Conservation (phyloP, 2,113 vertebrate genomes). For the Oostethus manadensis region DNA sequence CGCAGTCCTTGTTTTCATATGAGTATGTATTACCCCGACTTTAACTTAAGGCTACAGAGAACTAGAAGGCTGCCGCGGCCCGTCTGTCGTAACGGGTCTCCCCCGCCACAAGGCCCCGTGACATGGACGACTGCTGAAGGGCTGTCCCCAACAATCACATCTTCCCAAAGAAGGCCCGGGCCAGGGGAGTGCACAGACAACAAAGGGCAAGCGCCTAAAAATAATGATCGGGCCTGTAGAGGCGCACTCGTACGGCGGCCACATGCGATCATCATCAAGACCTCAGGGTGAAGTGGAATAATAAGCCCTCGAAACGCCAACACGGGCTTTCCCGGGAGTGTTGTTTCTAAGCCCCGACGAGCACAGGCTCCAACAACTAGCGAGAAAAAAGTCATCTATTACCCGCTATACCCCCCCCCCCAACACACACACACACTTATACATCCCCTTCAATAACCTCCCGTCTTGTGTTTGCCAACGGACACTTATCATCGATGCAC, state of each 20-base stretch:
- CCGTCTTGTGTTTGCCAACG: slow-evolving; percentile 56
- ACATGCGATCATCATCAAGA: slow-evolving; percentile 33
- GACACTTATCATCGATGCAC: slow-evolving; percentile 67
- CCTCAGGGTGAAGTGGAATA: slow-evolving; percentile 4
- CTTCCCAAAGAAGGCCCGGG: slow-evolving; percentile 35
- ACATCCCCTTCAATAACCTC: slow-evolving; percentile 31
- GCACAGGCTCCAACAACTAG: slow-evolving; percentile 20
- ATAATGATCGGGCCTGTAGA: slow-evolving; percentile 52
- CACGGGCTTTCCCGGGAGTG: neutral
- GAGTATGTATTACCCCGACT: too few species aligned
- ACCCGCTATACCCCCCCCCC: slow-evolving; percentile 6
- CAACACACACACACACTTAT: neutral
- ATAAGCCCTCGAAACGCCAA: neutral
- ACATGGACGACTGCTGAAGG: slow-evolving; percentile 67
- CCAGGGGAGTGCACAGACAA: slow-evolving; percentile 48
- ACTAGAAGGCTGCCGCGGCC: slow-evolving; percentile 16
- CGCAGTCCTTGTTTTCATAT: too few species aligned
- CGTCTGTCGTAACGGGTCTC: slow-evolving; percentile 8
- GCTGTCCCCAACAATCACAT: slow-evolving; percentile 63
- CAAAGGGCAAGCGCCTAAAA: slow-evolving; percentile 60
- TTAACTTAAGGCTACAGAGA: slow-evolving; percentile 19
- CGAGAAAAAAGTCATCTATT: slow-evolving; percentile 6
- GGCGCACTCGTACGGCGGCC: slow-evolving; percentile 21
- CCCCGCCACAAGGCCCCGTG: slow-evolving; percentile 48
- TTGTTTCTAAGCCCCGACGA: slow-evolving; percentile 18